A percentile compares a stretch with the other conserved stretches of the same genome.
Conservation (phyloP, 1,140 invertebrate species). For the Camponotus pennsylvanicus region DNA sequence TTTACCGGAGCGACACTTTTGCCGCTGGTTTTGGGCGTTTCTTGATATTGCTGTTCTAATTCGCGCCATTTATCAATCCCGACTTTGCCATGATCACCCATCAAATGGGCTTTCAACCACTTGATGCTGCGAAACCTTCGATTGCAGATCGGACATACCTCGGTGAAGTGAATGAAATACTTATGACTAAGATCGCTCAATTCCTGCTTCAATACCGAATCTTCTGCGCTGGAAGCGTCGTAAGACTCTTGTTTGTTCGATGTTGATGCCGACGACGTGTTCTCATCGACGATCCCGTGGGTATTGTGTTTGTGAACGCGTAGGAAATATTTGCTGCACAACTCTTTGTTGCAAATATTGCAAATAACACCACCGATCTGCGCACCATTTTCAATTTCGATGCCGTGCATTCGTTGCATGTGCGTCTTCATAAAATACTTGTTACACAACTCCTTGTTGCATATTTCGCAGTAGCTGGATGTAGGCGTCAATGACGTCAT, state of each 20-base stretch:
- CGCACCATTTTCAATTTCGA: conserved; percentile 96
- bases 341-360: conserved; percentile 98
- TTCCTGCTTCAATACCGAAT: conserved; percentile 86
- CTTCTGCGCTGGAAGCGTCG: conserved; percentile 81
- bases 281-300: conserved; percentile 95
- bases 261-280: conserved; percentile 74
- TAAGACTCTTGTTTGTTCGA: conserved; percentile 65
- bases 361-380: conserved; percentile 97
- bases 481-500: conserved; percentile 88
- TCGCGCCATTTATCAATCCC: conserved; percentile 91
- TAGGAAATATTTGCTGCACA: conserved; percentile 99
- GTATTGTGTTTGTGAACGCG: conserved; percentile 99
- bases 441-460: conserved; percentile 99
- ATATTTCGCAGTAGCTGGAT: conserved; percentile 98
- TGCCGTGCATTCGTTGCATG: conserved; percentile 99
- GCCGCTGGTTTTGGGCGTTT: conserved; percentile 74
- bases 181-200: conserved; percentile 87
- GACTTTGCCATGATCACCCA: conserved; percentile 93
- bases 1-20: conserved; percentile 66
- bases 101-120: conserved; percentile 95
- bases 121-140: conserved; percentile 95
- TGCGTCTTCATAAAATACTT: conserved; percentile 99
- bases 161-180: conserved; percentile 91
- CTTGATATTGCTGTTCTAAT: conserved; percentile 87
- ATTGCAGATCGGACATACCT: conserved; percentile 95